A percentile compares a stretch with the other conserved stretches of the same genome.
phyloP scores from a whole-genome alignment of 2,888 invertebrate genomes.

The Ditula angustiorana region DNA sequence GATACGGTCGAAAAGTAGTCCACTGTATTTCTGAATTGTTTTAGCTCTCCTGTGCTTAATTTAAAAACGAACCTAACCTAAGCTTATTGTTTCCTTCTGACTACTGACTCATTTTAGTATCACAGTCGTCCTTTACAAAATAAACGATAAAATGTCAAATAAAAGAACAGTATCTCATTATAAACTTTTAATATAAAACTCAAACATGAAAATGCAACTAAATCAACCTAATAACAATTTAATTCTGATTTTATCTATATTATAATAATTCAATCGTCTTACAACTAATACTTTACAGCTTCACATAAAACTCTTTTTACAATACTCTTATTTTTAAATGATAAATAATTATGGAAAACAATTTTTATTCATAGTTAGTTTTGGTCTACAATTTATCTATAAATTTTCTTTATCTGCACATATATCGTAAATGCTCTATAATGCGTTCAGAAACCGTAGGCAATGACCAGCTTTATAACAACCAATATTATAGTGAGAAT shows the following conservation, averaged over 20 bases:
- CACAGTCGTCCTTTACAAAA: too few species aligned
- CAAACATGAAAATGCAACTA: slow-evolving; percentile 40
- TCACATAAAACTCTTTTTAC: slow-evolving; percentile 32
- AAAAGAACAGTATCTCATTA: slow-evolving; percentile 12
- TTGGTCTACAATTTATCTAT: slow-evolving; percentile 34
- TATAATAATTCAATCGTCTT: slow-evolving; percentile 27
- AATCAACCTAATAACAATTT: slow-evolving; percentile 39
- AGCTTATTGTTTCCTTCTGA: too few species aligned
- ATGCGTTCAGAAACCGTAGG: too few species aligned
- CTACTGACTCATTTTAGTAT: too few species aligned
- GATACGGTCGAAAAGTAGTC: too few species aligned
- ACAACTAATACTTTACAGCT: slow-evolving; percentile 21
- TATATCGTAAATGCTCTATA: too few species aligned
- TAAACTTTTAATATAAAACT: slow-evolving; percentile 40
- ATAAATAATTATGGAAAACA: slow-evolving; percentile 24
- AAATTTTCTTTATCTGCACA: slow-evolving; percentile 13
- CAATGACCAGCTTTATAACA: too few species aligned
- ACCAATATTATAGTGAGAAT: too few species aligned
- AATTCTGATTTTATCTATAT: slow-evolving; percentile 23
- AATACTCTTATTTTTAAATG: slow-evolving; percentile 10
- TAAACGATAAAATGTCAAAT: not conserved
- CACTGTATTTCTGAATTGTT: too few species aligned
- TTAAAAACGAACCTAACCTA: too few species aligned
- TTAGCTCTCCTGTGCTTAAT: too few species aligned
- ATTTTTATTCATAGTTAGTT: not conserved